Conservation (phyloP, 2,113 vertebrate species). For the Phocoena phocoena region DNA sequence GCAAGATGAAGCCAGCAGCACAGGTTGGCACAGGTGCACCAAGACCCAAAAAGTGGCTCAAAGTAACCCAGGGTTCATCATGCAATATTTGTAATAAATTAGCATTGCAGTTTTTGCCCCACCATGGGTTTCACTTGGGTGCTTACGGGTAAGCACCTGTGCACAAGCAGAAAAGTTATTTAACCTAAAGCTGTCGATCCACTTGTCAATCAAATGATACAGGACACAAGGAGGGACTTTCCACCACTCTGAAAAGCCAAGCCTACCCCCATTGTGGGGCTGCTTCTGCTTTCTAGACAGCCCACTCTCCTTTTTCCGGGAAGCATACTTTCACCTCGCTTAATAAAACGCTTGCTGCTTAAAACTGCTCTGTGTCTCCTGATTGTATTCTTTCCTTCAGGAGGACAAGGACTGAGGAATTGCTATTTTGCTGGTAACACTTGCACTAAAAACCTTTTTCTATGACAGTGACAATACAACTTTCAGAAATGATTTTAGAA, state of each 20-base stretch:
- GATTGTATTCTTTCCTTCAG: not conserved
- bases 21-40: not conserved
- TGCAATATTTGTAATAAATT: not conserved
- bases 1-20: not conserved
- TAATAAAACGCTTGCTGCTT: not conserved
- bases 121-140: not conserved
- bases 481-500: constrained; percentile 3
- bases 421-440: not conserved
- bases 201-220: not conserved
- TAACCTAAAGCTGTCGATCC: not conserved
- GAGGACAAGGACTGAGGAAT: not conserved
- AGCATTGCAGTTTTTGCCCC: not conserved
- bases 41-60: not conserved
- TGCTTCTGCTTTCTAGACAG: not conserved
- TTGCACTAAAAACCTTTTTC: not conserved
- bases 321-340: not conserved
- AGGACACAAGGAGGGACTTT: not conserved
- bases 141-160: not conserved
- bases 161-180: not conserved
- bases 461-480: constrained; percentile 22
- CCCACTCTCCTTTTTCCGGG: not conserved
- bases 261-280: not conserved
- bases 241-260: not conserved
- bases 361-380: not conserved
- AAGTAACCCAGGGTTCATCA: not conserved